A percentile compares a stretch with the other conserved stretches of the same genome.
These are phyloP conservation scores for Discoglossus pictus DNA, from an alignment of 2,797 vertebrate species.

Conservation along the genomic window DNA sequence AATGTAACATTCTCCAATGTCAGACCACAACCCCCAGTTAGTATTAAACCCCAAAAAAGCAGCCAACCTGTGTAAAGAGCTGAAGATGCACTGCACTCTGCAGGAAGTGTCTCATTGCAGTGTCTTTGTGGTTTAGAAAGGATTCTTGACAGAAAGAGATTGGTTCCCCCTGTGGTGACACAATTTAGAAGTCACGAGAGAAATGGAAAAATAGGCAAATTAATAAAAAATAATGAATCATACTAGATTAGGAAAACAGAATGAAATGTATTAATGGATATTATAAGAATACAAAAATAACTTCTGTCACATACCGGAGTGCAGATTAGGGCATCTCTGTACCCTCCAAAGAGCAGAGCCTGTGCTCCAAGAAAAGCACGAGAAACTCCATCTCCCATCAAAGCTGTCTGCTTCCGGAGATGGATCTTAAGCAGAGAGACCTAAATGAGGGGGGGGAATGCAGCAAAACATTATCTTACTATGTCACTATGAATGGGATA, in stretches of 20 bases:
- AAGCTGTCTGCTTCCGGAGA: slow-evolving; percentile 77
- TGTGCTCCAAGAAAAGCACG: slow-evolving; percentile 84
- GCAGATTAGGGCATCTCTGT: slow-evolving; percentile 76
- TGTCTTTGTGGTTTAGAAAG: slow-evolving; percentile 80
- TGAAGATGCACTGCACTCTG: slow-evolving; percentile 82
- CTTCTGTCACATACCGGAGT: slow-evolving; percentile 62
- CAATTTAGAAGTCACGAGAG: neutral
- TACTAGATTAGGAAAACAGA: too few species aligned
- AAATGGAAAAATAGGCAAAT: neutral
- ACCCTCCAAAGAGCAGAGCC: slow-evolving; percentile 84
- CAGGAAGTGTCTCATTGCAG: slow-evolving; percentile 78
- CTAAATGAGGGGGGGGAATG: slow-evolving; percentile 59
- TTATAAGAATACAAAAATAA: too few species aligned
- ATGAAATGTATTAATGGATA: too few species aligned
- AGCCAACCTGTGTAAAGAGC: slow-evolving; percentile 85
- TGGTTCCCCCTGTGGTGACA: slow-evolving; percentile 69
- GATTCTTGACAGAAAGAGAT: slow-evolving; percentile 75
- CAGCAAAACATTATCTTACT: too few species aligned
- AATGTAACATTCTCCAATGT: too few species aligned
- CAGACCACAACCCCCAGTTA: neutral
- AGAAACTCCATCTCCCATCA: slow-evolving; percentile 81
- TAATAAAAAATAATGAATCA: neutral
- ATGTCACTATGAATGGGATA: too few species aligned
- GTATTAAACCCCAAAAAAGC: neutral
- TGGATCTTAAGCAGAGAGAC: slow-evolving; percentile 76